A percentile compares a stretch with the other conserved stretches of the same genome.
Evolutionary conservation across 2,113 vertebrate genomes (phyloP).

Genomic region (Nibea albiflora): DNA sequence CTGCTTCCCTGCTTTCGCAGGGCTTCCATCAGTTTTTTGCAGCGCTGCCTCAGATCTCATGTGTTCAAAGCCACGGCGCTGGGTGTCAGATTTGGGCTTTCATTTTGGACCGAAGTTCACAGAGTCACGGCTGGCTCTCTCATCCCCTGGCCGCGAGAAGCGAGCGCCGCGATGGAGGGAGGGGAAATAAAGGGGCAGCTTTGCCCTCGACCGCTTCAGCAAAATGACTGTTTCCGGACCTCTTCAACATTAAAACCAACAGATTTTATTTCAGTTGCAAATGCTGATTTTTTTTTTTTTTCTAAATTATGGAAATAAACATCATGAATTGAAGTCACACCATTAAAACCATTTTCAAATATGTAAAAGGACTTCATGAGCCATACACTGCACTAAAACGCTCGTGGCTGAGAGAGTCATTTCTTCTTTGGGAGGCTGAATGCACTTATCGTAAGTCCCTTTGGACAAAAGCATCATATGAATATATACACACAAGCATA

Average conservation of each 20-base stretch:
- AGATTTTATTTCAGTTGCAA: neutral
- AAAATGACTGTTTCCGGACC: accelerated
- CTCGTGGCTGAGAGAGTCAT: no score
- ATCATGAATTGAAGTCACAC: neutral
- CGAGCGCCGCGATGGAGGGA: neutral
- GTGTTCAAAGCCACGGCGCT: conserved; percentile 47
- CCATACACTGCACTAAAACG: neutral
- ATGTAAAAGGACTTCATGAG: neutral
- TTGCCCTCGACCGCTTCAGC: conserved; percentile 43
- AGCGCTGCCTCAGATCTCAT: conserved; percentile 44
- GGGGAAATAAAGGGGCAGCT: conserved; percentile 9
- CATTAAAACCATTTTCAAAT: neutral
- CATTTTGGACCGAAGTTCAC: conserved; percentile 54
- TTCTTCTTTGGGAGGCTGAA: no score
- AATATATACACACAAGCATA: no score
- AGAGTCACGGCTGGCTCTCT: conserved; percentile 46
- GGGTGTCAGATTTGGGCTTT: conserved; percentile 57
- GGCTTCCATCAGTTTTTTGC: conserved; percentile 33
- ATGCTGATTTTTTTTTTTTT: neutral
- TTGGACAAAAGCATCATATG: no score
- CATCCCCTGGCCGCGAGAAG: conserved; percentile 13
- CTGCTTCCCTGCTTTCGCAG: conserved; percentile 29
- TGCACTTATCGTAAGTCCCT: no score
- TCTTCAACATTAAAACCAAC: neutral
- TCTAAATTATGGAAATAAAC: neutral